Evolutionary conservation across 2,797 vertebrate genomes (phyloP).

Genomic region (Rousettus madagascariensis): DNA sequence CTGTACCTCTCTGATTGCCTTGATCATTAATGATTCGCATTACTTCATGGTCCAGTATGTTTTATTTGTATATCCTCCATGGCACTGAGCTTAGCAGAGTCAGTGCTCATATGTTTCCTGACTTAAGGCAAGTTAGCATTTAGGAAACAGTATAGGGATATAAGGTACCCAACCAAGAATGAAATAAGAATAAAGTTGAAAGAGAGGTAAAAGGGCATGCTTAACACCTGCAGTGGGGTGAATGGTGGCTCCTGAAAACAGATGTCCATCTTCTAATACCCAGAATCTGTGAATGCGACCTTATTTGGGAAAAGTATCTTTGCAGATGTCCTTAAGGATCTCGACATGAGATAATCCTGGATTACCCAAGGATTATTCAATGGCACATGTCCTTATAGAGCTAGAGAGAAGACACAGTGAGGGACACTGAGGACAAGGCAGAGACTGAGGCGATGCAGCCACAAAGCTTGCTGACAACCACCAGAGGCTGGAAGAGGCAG

Average conservation of each 20-base stretch:
- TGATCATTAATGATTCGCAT: not conserved
- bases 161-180: not conserved
- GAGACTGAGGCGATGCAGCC: not conserved
- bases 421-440: not conserved
- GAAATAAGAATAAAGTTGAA: not conserved
- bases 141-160: not conserved
- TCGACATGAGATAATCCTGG: not conserved
- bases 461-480: not conserved
- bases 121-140: not conserved
- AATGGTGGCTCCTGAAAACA: not conserved
- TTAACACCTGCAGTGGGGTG: not conserved
- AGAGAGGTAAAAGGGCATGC: not conserved
- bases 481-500: not conserved
- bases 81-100: not conserved
- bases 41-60: not conserved
- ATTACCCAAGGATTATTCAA: not conserved
- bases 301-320: slow-evolving; percentile 31
- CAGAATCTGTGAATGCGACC: not conserved
- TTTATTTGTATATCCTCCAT: not conserved
- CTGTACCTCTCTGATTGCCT: not conserved
- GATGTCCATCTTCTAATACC: not conserved
- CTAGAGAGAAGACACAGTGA: not conserved
- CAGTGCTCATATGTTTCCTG: not conserved
- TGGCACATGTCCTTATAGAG: not conserved
- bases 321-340: not conserved